Evolutionary conservation across 2,888 invertebrate species (phyloP).

Genomic region (Harpalus rubripes): DNA sequence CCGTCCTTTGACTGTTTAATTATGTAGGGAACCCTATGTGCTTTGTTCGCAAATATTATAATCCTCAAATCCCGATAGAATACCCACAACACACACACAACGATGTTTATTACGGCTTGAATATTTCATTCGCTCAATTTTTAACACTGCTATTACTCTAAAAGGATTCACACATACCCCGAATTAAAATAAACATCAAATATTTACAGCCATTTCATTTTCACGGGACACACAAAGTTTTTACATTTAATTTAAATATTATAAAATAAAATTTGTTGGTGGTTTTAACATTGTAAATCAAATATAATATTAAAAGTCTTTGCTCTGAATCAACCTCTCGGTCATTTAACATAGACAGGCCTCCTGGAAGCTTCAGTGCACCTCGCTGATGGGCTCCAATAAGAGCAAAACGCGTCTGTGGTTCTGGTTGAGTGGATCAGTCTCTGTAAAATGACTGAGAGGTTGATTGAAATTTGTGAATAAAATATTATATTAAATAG

Average conservation of each 20-base stretch:
- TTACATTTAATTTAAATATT: neutral
- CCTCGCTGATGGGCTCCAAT: too few species aligned
- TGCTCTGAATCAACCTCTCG: too few species aligned
- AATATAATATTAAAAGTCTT: too few species aligned
- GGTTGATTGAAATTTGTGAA: too few species aligned
- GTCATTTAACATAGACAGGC: too few species aligned
- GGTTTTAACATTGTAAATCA: too few species aligned
- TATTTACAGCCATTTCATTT: neutral
- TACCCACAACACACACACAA: neutral
- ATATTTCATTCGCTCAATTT: slow-evolving; percentile 3
- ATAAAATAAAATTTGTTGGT: too few species aligned
- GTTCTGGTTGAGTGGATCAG: too few species aligned
- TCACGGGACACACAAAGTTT: neutral
- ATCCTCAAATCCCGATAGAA: slow-evolving; percentile 27
- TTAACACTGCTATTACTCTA: slow-evolving; percentile 4
- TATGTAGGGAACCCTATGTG: neutral
- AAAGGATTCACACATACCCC: neutral
- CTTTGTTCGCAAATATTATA: slow-evolving; percentile 41
- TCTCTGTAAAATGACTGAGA: too few species aligned
- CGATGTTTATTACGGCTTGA: neutral
- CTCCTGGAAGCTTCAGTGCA: too few species aligned
- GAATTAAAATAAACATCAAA: slow-evolving; percentile 1
- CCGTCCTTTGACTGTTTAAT: neutral
- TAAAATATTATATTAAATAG: too few species aligned
- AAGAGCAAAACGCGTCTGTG: too few species aligned